Evolutionary conservation across 1,140 invertebrate genomes (phyloP), one percentile per base, ranked within the genome.

Genomic region (Oscheius sp.): DNA sequence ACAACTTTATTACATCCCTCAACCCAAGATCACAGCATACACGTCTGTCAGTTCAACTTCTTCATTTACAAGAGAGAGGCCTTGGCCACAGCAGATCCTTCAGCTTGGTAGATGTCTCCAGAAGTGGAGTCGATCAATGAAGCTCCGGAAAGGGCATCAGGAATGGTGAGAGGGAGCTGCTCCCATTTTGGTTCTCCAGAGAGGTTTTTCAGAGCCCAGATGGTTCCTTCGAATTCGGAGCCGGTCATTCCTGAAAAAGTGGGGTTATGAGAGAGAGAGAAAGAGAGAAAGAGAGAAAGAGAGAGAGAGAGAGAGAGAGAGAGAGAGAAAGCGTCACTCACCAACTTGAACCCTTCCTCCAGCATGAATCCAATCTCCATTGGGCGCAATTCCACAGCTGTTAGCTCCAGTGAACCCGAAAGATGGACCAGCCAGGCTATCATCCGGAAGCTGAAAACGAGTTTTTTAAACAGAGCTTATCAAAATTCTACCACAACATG

Each of bases 161-260:
- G 49, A 23, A 55, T 55, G 7, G 7, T 26, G 7, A 55, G 23
- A 55, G 7, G 15, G 15, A 55, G 23, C 49, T 55, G 15, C 49
- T 13, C 23, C 49, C 49, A 55, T 7, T 20, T 23, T 23, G 49
- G 7, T 23, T 55, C 49, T 7, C 49, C 49, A 20, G 15, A 4
- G 7, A 55, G 49, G 15, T 55, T 23, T 23, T 55, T 15, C 23
- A 55, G 23, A 13, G 49, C 49, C 49, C 49, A 55, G 49, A 55
- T 26, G 23, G 7, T 13, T 7, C 7, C 7, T 26, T 55, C 49
- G 49, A 20, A 23, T 7, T 26, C 15, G 23, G 7, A 13, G 7
- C 28, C 49, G 49, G 49, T 4, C 49, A 55, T 55, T 55, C 49
- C 38, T n/a, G n/a, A n/a, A n/a, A n/a, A n/a, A n/a, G n/a, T n/a